These are phyloP conservation scores for Neosilurus hyrtlii DNA, from an alignment of 2,797 vertebrate species.

Conservation along the genomic window DNA sequence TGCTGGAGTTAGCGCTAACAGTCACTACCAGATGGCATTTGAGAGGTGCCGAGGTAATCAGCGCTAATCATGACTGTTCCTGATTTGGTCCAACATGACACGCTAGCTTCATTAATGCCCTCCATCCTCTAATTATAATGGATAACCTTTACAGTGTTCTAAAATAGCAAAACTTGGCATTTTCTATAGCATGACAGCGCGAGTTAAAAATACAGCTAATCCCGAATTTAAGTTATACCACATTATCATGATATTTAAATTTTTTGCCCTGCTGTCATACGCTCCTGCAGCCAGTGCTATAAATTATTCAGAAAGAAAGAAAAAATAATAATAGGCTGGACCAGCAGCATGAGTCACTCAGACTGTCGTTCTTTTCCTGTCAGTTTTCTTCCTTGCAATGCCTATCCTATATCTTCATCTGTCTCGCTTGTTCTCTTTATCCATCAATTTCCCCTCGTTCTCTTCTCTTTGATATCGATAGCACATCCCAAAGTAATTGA, in stretches of 20 bases:
- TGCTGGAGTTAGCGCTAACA: neutral
- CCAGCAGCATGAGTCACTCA: constrained; percentile 4
- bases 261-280: neutral
- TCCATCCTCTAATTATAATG: neutral
- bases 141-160: neutral
- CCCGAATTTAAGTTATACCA: neutral
- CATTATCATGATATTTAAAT: neutral
- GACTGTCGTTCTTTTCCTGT: constrained; percentile 17
- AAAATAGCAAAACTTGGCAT: constrained; percentile 1
- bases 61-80: neutral
- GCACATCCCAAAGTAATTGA: neutral
- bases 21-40: neutral
- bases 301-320: constrained; percentile 79
- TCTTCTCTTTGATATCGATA: neutral
- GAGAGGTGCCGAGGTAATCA: neutral
- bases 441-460: neutral
- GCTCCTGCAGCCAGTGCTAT: constrained; percentile 52
- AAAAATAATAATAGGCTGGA: constrained; percentile 54
- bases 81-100: neutral
- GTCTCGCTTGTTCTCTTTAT: neutral
- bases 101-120: neutral
- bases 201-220: neutral
- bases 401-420: constrained; percentile 5
- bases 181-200: neutral
- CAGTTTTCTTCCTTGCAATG: constrained; percentile 21